Evolutionary conservation across 2,797 vertebrate genomes (phyloP).

Genomic region (Lindbergichthys nudifrons): DNA sequence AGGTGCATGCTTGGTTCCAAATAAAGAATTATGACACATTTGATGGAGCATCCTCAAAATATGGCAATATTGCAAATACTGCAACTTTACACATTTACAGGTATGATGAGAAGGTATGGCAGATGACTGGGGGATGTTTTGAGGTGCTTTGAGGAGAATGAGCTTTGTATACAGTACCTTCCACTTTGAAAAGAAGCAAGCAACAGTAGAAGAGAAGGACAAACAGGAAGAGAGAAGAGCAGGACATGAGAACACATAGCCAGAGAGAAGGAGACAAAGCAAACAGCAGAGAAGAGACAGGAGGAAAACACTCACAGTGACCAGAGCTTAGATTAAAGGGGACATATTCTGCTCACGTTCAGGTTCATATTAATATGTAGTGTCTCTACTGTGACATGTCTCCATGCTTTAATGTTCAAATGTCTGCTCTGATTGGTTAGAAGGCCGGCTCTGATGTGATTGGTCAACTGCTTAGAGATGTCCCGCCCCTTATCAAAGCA

Average conservation of each 20-base stretch:
- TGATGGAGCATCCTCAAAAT: not conserved
- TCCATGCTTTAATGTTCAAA: too few relatives aligned
- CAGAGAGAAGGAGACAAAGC: conserved; percentile 22
- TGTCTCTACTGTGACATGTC: too few relatives aligned
- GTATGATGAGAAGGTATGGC: conserved; percentile 17
- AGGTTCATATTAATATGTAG: too few relatives aligned
- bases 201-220: conserved; percentile 59
- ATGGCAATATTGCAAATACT: not conserved
- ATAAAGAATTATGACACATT: not conserved
- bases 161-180: conserved; percentile 79
- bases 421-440: too few relatives aligned
- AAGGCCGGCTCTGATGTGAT: too few relatives aligned
- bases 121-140: conserved; percentile 31
- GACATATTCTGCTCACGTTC: too few relatives aligned
- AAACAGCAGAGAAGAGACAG: conserved; percentile 26
- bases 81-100: not conserved
- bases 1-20: not conserved
- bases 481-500: too few relatives aligned
- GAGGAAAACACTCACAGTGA: conserved; percentile 14
- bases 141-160: conserved; percentile 15
- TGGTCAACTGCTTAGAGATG: too few relatives aligned
- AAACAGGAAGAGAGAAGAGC: conserved; percentile 56
- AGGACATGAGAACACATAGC: conserved; percentile 57
- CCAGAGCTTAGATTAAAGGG: not conserved
- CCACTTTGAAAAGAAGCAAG: conserved; percentile 79